These are phyloP conservation scores for Leguminivora glycinivorella DNA, from an alignment of 1,140 invertebrate genomes.

Conservation along the genomic window DNA sequence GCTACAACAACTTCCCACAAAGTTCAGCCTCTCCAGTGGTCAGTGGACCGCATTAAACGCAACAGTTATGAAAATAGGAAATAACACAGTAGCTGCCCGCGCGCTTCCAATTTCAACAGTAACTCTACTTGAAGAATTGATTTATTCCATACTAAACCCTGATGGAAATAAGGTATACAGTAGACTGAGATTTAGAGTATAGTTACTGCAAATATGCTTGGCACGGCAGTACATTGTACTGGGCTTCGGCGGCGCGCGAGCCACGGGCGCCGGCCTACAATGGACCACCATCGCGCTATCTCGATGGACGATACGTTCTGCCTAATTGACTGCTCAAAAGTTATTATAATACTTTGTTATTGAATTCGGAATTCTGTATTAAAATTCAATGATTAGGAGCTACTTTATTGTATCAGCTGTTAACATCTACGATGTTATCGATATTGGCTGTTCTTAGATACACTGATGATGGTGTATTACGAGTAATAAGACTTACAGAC, in stretches of 20 bases:
- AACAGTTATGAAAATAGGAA: slow-evolving; percentile 69
- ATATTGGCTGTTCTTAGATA: slow-evolving; percentile 4
- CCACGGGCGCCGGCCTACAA: slow-evolving; percentile 66
- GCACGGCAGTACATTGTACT: background rate
- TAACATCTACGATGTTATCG: slow-evolving; percentile 33
- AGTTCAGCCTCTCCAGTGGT: slow-evolving; percentile 52
- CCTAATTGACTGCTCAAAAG: slow-evolving; percentile 77
- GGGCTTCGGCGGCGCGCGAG: slow-evolving; percentile 38
- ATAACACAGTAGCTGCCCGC: slow-evolving; percentile 60
- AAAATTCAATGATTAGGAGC: slow-evolving; percentile 33
- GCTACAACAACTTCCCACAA: slow-evolving; percentile 63
- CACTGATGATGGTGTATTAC: background rate
- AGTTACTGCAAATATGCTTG: background rate
- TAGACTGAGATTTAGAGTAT: background rate
- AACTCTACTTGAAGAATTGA: background rate
- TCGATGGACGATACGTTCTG: slow-evolving; percentile 74
- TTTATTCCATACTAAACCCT: background rate
- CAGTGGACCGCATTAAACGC: slow-evolving; percentile 62
- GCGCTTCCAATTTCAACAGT: slow-evolving; percentile 38
- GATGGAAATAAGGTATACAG: background rate
- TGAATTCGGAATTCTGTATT: slow-evolving; percentile 56
- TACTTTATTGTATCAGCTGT: slow-evolving; percentile 28
- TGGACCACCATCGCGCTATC: slow-evolving; percentile 74
- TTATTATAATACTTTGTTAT: slow-evolving; percentile 76
- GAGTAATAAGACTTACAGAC: no score